Conservation (phyloP, 2,113 vertebrate genomes). For the Sceloporus tristichus region DNA sequence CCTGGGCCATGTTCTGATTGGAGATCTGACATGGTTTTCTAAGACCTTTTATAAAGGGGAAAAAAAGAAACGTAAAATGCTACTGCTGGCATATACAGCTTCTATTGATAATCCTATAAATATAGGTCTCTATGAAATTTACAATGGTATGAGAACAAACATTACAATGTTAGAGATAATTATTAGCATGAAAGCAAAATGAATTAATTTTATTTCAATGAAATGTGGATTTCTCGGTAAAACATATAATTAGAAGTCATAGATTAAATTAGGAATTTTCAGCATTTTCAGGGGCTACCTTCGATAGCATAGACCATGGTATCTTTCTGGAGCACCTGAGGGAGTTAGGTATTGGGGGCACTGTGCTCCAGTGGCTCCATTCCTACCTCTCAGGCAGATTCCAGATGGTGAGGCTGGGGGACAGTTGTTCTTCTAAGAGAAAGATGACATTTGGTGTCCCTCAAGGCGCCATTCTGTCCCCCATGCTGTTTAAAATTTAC, state of each 20-base stretch:
- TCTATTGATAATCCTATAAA: constrained; percentile 23
- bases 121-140: constrained; percentile 1
- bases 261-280: constrained; percentile 27
- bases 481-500: no score
- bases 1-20: not conserved
- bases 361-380: no score
- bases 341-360: no score
- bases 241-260: not conserved
- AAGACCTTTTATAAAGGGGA: not conserved
- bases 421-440: no score
- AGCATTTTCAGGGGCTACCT: not conserved
- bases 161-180: constrained; percentile 2
- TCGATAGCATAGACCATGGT: no score
- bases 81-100: not conserved
- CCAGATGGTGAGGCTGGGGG: no score
- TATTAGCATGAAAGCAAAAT: not conserved
- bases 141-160: not conserved
- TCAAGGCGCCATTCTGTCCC: no score
- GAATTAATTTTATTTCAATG: constrained; percentile 27
- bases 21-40: constrained; percentile 5
- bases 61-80: not conserved
- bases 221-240: not conserved
- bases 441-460: no score
- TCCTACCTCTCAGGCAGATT: no score
- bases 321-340: no score